These are phyloP conservation scores for Alligator mississippiensis DNA, from an alignment of 2,113 vertebrate genomes.

Conservation along the genomic window DNA sequence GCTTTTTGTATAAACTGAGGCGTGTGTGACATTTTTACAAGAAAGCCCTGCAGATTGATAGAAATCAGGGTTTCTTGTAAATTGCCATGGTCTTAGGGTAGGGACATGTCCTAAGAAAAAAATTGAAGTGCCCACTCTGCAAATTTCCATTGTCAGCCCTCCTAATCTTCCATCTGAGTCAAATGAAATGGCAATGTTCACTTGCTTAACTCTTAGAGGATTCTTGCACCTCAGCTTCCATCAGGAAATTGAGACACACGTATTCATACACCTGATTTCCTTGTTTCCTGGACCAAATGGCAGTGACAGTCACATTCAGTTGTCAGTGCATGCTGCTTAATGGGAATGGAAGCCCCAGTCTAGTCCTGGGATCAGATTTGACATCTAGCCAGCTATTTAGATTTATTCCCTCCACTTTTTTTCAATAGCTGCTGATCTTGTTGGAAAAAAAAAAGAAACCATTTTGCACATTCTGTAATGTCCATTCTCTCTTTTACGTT, in stretches of 20 bases:
- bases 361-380: neutral
- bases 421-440: neutral
- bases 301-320: neutral
- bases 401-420: neutral
- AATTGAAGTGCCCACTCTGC: accelerated
- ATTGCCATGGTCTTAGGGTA: neutral
- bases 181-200: neutral
- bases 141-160: neutral
- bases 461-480: neutral
- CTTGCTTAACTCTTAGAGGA: neutral
- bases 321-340: neutral
- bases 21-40: neutral
- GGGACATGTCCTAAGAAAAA: neutral
- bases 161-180: neutral
- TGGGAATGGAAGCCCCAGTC: neutral
- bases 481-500: neutral
- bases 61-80: neutral
- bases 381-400: neutral
- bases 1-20: neutral
- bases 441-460: neutral
- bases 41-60: neutral
- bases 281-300: neutral
- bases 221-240: neutral
- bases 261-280: neutral
- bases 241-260: neutral